Evolutionary conservation across 53 echinoderm and acorn worm species (phyloP).

Genomic region (Apostichopus leukothele): DNA sequence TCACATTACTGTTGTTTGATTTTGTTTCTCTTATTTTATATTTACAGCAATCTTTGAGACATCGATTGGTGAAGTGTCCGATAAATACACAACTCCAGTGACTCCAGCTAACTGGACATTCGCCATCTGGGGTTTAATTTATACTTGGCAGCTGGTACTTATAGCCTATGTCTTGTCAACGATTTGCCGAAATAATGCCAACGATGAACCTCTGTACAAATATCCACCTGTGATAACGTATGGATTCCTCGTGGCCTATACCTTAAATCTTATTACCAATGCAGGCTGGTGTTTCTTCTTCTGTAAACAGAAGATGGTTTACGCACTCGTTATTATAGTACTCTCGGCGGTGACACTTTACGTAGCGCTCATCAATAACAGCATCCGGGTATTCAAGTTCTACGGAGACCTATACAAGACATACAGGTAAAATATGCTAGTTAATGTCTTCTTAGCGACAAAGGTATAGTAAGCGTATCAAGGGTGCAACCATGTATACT

Average conservation of each 20-base stretch:
- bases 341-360: conserved; percentile 19
- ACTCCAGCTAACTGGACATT: conserved; percentile 71
- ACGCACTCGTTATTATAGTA: neutral
- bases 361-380: neutral
- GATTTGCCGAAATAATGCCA: conserved; percentile 54
- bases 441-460: no score
- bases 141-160: conserved; percentile 50
- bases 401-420: neutral
- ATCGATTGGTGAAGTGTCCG: conserved; percentile 49
- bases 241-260: conserved; percentile 4
- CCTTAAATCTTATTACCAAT: conserved; percentile 29
- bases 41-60: conserved; percentile 52
- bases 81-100: conserved; percentile 24
- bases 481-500: no score
- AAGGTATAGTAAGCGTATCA: no score
- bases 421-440: conserved; percentile 1
- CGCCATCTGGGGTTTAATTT: conserved; percentile 68
- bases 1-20: no score
- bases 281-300: conserved; percentile 37
- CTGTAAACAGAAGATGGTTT: conserved; percentile 8
- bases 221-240: conserved; percentile 50
- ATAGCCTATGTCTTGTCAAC: conserved; percentile 57
- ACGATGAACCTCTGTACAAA: neutral
- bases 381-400: conserved; percentile 4
- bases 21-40: no score